Evolutionary conservation across 2,113 vertebrate genomes (phyloP).

Genomic region (Passerina amoena): DNA sequence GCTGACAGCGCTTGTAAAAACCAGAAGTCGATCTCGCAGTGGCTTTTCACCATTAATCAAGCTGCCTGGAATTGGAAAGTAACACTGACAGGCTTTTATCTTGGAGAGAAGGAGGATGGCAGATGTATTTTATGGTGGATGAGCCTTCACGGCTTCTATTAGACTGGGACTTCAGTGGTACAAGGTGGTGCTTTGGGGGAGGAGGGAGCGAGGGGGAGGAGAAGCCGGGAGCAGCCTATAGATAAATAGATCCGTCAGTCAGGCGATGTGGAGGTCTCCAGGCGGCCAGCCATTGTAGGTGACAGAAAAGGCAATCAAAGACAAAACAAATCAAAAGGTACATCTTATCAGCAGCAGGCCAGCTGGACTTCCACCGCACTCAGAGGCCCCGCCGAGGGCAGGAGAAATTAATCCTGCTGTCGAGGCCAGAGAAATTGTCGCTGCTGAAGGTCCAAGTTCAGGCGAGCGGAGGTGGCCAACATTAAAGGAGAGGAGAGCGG

Average conservation of each 20-base stretch:
- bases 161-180: slow-evolving; percentile 37
- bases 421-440: slow-evolving; percentile 75
- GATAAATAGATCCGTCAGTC: slow-evolving; percentile 81
- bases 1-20: slow-evolving; percentile 76
- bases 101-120: slow-evolving; percentile 67
- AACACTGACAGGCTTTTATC: slow-evolving; percentile 80
- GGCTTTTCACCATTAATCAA: slow-evolving; percentile 82
- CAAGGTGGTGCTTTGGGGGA: slow-evolving; percentile 52
- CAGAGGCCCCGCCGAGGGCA: slow-evolving; percentile 71
- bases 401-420: slow-evolving; percentile 80
- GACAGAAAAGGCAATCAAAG: slow-evolving; percentile 81
- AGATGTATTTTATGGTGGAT: slow-evolving; percentile 70
- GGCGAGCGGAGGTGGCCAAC: slow-evolving; percentile 68
- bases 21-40: slow-evolving; percentile 75
- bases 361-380: slow-evolving; percentile 74
- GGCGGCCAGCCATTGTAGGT: slow-evolving; percentile 75
- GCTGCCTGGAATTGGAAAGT: slow-evolving; percentile 78
- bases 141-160: slow-evolving; percentile 65
- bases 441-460: slow-evolving; percentile 72
- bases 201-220: slow-evolving; percentile 52
- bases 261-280: slow-evolving; percentile 72
- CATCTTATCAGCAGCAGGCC: slow-evolving; percentile 79
- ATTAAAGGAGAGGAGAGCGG: slow-evolving; percentile 38
- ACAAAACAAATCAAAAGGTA: slow-evolving; percentile 79
- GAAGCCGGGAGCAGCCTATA: slow-evolving; percentile 65